phyloP scores from a whole-genome alignment of 2,113 vertebrate species.

The Austrofundulus limnaeus region DNA sequence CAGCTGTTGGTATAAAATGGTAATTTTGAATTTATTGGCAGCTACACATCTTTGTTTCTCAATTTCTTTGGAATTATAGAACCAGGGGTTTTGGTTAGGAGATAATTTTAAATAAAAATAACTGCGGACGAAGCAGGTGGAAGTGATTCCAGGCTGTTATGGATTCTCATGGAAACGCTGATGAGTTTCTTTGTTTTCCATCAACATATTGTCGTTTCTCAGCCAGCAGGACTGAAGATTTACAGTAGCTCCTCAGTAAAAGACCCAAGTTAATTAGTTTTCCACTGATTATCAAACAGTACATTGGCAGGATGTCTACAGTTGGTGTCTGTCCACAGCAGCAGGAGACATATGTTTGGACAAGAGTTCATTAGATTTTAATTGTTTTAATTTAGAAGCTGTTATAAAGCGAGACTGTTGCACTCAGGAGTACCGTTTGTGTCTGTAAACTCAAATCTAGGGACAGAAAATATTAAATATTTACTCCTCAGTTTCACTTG shows the following conservation, averaged over 20 bases:
- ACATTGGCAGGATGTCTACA: neutral
- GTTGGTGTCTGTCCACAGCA: slow-evolving; percentile 1
- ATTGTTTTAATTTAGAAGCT: slow-evolving; percentile 31
- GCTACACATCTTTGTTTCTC: too few relatives aligned
- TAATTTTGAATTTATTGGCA: too few relatives aligned
- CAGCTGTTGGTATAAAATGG: too few relatives aligned
- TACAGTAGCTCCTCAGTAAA: neutral
- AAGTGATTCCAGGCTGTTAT: neutral
- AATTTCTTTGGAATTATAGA: too few relatives aligned
- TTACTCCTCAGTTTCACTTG: neutral
- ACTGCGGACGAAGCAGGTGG: too few relatives aligned
- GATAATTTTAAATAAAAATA: too few relatives aligned
- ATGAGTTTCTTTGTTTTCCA: neutral
- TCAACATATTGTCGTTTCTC: too few relatives aligned
- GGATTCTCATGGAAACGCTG: neutral
- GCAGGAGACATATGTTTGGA: slow-evolving; percentile 2
- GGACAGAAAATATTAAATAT: neutral
- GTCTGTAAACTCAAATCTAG: neutral
- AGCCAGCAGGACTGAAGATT: slow-evolving; percentile 10
- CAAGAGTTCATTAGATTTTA: neutral
- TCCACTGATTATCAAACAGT: neutral
- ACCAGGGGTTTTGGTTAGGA: too few relatives aligned
- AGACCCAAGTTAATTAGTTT: slow-evolving; percentile 15
- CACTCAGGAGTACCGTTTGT: neutral
- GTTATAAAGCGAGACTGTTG: neutral